phyloP scores from a whole-genome alignment of 2,888 invertebrate species.

The Hartigia nigra region DNA sequence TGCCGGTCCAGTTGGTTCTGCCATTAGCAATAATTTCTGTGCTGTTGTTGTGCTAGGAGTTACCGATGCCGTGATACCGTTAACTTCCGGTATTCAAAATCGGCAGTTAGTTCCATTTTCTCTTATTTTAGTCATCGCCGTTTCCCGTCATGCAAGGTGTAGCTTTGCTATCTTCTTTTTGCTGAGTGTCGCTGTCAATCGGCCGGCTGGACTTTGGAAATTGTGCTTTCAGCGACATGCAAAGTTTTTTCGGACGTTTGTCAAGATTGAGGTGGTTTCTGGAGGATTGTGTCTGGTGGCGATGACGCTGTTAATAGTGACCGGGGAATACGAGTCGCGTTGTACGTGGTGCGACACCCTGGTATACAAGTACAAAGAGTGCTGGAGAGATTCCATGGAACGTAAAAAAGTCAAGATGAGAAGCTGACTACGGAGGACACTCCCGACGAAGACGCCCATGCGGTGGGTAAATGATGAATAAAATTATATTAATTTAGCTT shows the following conservation, averaged over 20 bases:
- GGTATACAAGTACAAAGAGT: background rate
- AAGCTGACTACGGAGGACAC: conserved; percentile 43
- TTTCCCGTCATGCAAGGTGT: background rate
- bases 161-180: background rate
- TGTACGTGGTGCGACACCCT: background rate
- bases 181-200: background rate
- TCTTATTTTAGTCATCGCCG: background rate
- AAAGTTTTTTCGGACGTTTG: background rate
- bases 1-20: background rate
- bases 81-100: background rate
- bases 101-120: background rate
- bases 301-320: conserved; percentile 32
- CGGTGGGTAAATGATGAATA: conserved; percentile 37
- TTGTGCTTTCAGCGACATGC: background rate
- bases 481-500: background rate
- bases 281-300: background rate
- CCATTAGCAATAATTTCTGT: background rate
- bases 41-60: background rate
- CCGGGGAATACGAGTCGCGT: conserved; percentile 10
- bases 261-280: background rate
- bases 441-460: conserved; percentile 36
- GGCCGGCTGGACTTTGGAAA: background rate
- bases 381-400: conserved; percentile 23
- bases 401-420: conserved; percentile 41
- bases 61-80: background rate